These are phyloP conservation scores for Ctenosaura bakeri DNA, from an alignment of 2,797 vertebrate species.

Conservation along the genomic window DNA sequence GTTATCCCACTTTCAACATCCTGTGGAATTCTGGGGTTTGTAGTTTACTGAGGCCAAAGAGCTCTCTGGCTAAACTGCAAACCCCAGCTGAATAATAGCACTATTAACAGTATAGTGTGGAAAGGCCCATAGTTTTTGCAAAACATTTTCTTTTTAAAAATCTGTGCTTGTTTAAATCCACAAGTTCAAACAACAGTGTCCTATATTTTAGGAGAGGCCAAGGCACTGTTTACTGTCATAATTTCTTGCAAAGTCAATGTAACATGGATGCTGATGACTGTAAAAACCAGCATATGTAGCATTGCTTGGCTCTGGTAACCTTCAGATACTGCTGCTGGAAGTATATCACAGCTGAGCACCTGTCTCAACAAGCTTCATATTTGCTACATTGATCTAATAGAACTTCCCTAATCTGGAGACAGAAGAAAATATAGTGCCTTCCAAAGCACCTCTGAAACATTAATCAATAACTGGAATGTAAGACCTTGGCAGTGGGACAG, in stretches of 20 bases:
- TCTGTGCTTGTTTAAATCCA: neutral
- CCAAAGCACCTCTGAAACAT: slow-evolving; percentile 64
- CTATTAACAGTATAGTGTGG: too few species aligned
- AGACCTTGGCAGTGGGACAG: slow-evolving; percentile 55
- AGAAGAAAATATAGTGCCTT: slow-evolving; percentile 66
- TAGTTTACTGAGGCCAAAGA: too few species aligned
- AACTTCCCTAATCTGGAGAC: slow-evolving; percentile 54
- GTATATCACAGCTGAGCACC: slow-evolving; percentile 21
- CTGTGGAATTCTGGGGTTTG: too few species aligned
- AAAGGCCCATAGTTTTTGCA: neutral
- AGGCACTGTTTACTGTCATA: neutral
- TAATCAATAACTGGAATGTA: slow-evolving; percentile 67
- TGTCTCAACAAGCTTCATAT: slow-evolving; percentile 9
- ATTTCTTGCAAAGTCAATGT: neutral
- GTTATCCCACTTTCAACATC: too few species aligned
- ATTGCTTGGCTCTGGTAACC: neutral
- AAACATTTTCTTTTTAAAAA: neutral
- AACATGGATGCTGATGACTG: neutral
- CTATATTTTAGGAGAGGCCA: neutral
- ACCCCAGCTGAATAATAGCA: too few species aligned
- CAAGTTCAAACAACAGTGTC: neutral
- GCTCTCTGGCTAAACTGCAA: too few species aligned
- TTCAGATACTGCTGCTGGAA: slow-evolving; percentile 4
- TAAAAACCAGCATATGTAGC: neutral
- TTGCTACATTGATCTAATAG: slow-evolving; percentile 42